Evolutionary conservation across 2,888 invertebrate species (phyloP), one percentile per base, ranked within the genome.

Genomic region (Crioceris asparagi): DNA sequence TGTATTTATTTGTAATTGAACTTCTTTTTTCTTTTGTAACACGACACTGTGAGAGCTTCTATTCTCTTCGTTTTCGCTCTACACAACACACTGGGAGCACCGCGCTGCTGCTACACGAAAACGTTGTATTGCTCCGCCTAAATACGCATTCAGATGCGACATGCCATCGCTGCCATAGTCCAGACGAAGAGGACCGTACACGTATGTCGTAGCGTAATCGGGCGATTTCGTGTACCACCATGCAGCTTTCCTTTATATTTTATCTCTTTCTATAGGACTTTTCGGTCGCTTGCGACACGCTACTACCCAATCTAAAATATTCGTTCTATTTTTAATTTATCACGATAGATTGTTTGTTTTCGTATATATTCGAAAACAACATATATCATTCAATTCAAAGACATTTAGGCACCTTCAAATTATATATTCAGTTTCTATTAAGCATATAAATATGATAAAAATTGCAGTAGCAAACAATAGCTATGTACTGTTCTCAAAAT

Each of bases 241-340:
- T 61, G 54, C 56, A 50, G 58, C 60, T 48, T 55, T 62, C 62
- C 60, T 62, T 62, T 59, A 62, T 59, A 47, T 56, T 59, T 53
- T 44, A 41, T 60, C 62, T 55, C 54, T 52, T 50, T 62, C 52
- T 47, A 51, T 51, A 53, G 59, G 60, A 58, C 58, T 59, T 56
- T 58, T 61, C 55, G 59, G 57, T 59, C 56, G 58, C 53, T 53
- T 51, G 53, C 54, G 46, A 52, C 54, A 52, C 52, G 45, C 38
- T 58, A 62, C 54, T 61, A 59, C 23, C 46, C 54, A 47, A 48
- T 44, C 47, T 49, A 46, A 45, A 54, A 60, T 59, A 49, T 39
- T 56, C 39, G 43, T 44, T 50, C 48, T 50, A 48, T 53, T 52
- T 51, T 49, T 48, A 47, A 46, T 45, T 40, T 47, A 46, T 45